Evolutionary conservation across 1,140 invertebrate species (phyloP).

Genomic region (Drosophila burlai): DNA sequence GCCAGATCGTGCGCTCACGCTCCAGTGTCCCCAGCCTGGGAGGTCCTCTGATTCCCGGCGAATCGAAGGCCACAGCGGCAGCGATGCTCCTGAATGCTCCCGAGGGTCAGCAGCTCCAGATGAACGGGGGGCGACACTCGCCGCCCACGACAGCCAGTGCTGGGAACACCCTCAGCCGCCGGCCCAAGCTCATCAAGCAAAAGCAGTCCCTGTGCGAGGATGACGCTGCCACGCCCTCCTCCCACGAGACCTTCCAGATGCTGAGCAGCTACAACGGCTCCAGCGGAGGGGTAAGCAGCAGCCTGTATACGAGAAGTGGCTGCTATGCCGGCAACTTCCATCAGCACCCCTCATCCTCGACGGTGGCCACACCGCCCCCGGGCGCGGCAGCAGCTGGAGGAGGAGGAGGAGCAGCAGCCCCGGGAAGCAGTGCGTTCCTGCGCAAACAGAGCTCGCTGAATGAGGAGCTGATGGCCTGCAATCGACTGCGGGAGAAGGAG

Average conservation of each 20-base stretch:
- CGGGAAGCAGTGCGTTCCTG: constrained; percentile 77
- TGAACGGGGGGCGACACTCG: constrained; percentile 52
- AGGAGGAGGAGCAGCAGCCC: background rate
- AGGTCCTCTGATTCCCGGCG: constrained; percentile 64
- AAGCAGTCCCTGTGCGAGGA: constrained; percentile 92
- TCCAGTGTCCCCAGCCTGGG: constrained; percentile 91
- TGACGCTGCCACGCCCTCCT: constrained; percentile 71
- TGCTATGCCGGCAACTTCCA: constrained; percentile 53
- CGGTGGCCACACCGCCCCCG: constrained; percentile 9
- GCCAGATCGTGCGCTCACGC: constrained; percentile 89
- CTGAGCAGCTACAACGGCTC: constrained; percentile 67
- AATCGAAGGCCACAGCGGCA: constrained; percentile 59
- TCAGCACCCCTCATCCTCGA: constrained; percentile 29
- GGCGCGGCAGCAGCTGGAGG: background rate
- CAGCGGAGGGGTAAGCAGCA: constrained; percentile 66
- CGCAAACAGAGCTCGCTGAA: constrained; percentile 95
- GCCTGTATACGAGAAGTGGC: constrained; percentile 59
- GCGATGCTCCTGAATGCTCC: constrained; percentile 55
- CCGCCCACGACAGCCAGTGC: constrained; percentile 68
- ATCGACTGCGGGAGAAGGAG: constrained; percentile 93
- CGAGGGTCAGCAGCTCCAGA: constrained; percentile 42
- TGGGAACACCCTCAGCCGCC: constrained; percentile 65
- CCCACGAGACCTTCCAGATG: constrained; percentile 61
- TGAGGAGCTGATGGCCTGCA: constrained; percentile 94
- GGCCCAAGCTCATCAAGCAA: constrained; percentile 91